phyloP scores from a whole-genome alignment of 2,113 vertebrate species.

The Herpetotheres cachinnans region DNA sequence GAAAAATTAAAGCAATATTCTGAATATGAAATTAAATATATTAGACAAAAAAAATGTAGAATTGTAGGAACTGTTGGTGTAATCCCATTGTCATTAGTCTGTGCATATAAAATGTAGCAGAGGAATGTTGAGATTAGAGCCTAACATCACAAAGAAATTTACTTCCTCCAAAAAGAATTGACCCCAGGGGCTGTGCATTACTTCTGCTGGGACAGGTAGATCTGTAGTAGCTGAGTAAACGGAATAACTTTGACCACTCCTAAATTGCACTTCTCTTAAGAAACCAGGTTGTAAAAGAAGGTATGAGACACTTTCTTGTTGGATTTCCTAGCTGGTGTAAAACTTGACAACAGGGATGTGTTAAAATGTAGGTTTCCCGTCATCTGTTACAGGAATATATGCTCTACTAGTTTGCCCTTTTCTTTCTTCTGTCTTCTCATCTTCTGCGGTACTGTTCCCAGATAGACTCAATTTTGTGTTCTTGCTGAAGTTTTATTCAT shows the following conservation, averaged over 20 bases:
- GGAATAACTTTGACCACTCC: background rate
- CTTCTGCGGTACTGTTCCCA: background rate
- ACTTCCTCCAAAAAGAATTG: background rate
- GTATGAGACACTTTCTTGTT: background rate
- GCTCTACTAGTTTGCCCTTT: background rate
- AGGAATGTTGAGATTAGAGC: background rate
- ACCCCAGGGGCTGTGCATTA: background rate
- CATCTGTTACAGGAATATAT: background rate
- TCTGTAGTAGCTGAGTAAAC: background rate
- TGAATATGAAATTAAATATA: background rate
- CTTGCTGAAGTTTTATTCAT: background rate
- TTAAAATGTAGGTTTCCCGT: slow-evolving; percentile 5
- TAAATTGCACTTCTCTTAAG: background rate
- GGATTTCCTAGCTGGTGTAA: background rate
- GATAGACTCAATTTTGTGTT: background rate
- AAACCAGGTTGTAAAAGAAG: background rate
- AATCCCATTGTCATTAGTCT: background rate
- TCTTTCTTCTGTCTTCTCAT: background rate
- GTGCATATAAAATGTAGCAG: background rate
- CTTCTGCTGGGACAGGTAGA: background rate
- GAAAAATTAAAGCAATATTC: background rate
- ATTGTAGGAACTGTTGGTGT: background rate
- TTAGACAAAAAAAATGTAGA: background rate
- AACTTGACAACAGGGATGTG: background rate
- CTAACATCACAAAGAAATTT: background rate